These are phyloP conservation scores for Megalops cyprinoides DNA, from an alignment of 2,797 vertebrate species.

Conservation along the genomic window DNA sequence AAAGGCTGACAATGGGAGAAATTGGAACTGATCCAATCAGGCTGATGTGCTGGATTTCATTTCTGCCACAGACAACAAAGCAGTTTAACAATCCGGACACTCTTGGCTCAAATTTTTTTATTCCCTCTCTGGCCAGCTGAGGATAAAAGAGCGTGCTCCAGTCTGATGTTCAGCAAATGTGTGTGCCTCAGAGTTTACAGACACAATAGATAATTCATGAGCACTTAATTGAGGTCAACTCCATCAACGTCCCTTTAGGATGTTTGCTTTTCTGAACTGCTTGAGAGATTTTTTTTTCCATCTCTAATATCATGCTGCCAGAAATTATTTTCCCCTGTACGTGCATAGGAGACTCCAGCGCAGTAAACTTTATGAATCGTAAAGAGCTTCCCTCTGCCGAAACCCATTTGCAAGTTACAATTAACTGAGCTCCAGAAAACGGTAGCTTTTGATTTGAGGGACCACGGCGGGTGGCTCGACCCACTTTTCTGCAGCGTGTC, in stretches of 20 bases:
- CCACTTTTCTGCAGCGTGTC: not conserved
- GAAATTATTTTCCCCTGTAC: not conserved
- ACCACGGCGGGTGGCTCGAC: not conserved
- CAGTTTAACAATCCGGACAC: not conserved
- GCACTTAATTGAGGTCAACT: constrained; percentile 31
- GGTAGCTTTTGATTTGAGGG: constrained; percentile 2
- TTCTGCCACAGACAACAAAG: constrained; percentile 15
- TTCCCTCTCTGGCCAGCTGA: constrained; percentile 3
- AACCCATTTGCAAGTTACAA: constrained; percentile 19
- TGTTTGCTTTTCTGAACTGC: constrained; percentile 21
- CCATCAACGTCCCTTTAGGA: not conserved
- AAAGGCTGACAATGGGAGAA: not conserved
- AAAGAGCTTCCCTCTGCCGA: not conserved
- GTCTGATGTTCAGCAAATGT: constrained; percentile 9
- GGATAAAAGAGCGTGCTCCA: constrained; percentile 13
- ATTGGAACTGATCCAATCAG: constrained; percentile 7
- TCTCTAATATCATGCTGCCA: not conserved
- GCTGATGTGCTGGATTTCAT: constrained; percentile 5
- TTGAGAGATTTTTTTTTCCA: not conserved
- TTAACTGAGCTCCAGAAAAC: constrained; percentile 4
- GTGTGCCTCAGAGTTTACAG: constrained; percentile 6
- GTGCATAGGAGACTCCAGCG: not conserved
- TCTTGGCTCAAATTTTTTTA: constrained; percentile 14
- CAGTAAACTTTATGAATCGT: constrained; percentile 1
- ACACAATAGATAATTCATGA: constrained; percentile 12